A percentile compares a stretch with the other conserved stretches of the same genome.
Evolutionary conservation across 1,140 invertebrate species (phyloP).

Genomic region (roundworm (Caenorhabditis elegans)): DNA sequence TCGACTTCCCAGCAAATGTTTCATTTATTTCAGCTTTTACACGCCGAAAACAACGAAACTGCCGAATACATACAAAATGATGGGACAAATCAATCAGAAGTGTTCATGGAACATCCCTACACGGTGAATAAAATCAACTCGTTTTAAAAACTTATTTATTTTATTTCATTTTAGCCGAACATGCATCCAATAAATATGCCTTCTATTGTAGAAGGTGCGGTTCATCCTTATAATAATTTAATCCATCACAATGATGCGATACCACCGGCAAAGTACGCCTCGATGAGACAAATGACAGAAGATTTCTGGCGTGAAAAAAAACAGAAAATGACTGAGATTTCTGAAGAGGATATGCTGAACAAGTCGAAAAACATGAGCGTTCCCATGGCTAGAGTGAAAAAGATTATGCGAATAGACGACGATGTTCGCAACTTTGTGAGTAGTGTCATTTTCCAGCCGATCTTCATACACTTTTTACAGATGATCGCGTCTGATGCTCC

Average conservation of each 20-base stretch:
- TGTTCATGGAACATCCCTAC: too few species aligned
- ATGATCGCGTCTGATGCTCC: slow-evolving; percentile 98
- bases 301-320: slow-evolving; percentile 8
- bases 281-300: neutral
- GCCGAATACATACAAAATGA: too few species aligned
- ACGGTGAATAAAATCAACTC: too few species aligned
- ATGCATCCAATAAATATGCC: too few species aligned
- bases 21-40: too few species aligned
- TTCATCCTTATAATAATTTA: too few species aligned
- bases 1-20: too few species aligned
- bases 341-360: neutral
- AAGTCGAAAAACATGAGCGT: slow-evolving; percentile 73
- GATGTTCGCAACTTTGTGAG: slow-evolving; percentile 78
- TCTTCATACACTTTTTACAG: slow-evolving; percentile 55
- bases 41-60: too few species aligned
- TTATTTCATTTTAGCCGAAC: too few species aligned
- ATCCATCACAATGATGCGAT: neutral
- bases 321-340: neutral
- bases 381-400: slow-evolving; percentile 93
- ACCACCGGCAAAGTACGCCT: neutral
- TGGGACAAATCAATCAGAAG: too few species aligned
- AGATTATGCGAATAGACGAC: slow-evolving; percentile 98
- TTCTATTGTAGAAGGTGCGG: too few species aligned
- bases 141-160: too few species aligned
- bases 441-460: neutral